phyloP scores from a whole-genome alignment of 2,888 invertebrate species.

The Machimus rusticus region DNA sequence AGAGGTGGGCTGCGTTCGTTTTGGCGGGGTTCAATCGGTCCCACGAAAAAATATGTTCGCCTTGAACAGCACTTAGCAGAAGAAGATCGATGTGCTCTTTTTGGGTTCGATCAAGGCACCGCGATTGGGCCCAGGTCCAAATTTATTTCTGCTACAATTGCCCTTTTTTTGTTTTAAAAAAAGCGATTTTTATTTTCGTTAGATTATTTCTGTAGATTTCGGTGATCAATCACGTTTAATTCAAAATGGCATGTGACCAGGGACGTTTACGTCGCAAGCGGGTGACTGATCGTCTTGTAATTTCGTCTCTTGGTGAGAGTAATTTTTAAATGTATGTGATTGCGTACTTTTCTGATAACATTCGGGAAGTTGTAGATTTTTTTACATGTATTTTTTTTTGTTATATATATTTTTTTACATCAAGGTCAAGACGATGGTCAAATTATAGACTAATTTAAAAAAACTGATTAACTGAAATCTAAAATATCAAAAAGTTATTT shows the following conservation, averaged over 20 bases:
- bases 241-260: conserved; percentile 11
- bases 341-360: neutral
- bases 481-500: too few relatives aligned
- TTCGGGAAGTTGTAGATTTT: neutral
- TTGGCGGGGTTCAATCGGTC: neutral
- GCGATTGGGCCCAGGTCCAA: conserved; percentile 19
- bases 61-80: conserved; percentile 17
- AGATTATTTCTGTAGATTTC: neutral
- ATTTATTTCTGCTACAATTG: neutral
- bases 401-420: neutral
- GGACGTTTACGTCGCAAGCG: neutral
- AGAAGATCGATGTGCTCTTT: neutral
- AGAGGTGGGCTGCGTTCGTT: neutral
- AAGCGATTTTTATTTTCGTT: neutral
- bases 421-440: neutral
- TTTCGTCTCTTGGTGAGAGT: neutral
- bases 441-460: neutral
- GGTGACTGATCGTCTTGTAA: neutral
- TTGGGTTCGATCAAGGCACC: neutral
- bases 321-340: neutral
- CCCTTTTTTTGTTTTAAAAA: conserved; percentile 14
- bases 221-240: conserved; percentile 12
- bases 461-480: neutral
- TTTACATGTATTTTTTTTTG: neutral
- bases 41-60: neutral